Percentiles rank a stretch among this genome's conserved stretches.
Conservation (phyloP, 2,797 vertebrate species). For the Epinephelus awoara region DNA sequence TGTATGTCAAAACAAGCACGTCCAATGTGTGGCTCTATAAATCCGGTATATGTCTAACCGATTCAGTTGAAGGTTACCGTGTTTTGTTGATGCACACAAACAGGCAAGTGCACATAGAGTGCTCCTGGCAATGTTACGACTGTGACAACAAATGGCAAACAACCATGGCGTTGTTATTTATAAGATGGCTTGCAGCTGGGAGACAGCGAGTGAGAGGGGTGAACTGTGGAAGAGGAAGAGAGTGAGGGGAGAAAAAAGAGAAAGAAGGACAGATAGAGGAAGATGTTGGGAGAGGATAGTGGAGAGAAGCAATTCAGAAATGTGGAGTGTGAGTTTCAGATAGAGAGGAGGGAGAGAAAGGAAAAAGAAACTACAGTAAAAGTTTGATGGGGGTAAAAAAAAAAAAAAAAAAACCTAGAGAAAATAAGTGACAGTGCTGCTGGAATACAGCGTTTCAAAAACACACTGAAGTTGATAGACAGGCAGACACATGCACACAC, state of each 20-base stretch:
- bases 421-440: conserved; percentile 27
- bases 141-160: conserved; percentile 67
- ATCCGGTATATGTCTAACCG: conserved; percentile 47
- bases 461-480: conserved; percentile 38
- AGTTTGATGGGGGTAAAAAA: conserved; percentile 19
- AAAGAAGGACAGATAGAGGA: conserved; percentile 6
- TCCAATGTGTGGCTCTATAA: conserved; percentile 50
- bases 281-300: conserved; percentile 18
- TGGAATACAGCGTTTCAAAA: conserved; percentile 35
- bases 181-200: conserved; percentile 43
- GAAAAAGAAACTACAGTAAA: conserved; percentile 28
- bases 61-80: conserved; percentile 70
- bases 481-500: conserved; percentile 26
- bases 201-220: conserved; percentile 16
- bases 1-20: conserved; percentile 39
- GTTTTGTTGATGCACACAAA: conserved; percentile 62
- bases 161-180: conserved; percentile 58
- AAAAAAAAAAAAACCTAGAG: background rate
- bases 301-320: conserved; percentile 17
- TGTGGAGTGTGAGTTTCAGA: conserved; percentile 22
- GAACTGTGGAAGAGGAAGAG: background rate
- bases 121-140: conserved; percentile 65
- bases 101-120: conserved; percentile 35
- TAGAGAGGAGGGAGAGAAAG: conserved; percentile 7
- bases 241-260: background rate